Evolutionary conservation across 2,888 invertebrate genomes (phyloP), one percentile per base, ranked within the genome.

Genomic region (Tipula vernalis): DNA sequence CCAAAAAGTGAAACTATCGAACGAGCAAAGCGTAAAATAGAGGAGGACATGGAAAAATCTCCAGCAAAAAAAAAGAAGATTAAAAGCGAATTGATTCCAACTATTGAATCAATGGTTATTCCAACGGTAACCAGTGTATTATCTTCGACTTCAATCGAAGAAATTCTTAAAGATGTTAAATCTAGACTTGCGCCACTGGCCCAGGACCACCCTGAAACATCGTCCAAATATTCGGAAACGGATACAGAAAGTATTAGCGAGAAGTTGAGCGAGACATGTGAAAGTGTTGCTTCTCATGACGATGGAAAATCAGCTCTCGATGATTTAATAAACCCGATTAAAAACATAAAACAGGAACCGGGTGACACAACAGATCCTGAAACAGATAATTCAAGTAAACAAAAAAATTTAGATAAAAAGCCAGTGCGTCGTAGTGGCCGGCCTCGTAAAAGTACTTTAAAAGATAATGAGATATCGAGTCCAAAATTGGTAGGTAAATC

Each of bases 161-260:
- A 85, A 12, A 41, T 42, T 85, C 10, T 85, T n/a, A 42, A 85
- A 41, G 85, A 85, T 39, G 85, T 41, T 85, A 18, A 42, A 41
- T 42, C 85, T 39, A 85, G 85, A 5, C 18, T 85, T 15, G 85
- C 41, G 15, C 85, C 85, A 85, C 6, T 41, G 8, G 85, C 13
- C n/a, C 18, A 87, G 44, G 15, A 87, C 71, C 83, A 51, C 71
- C 85, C 87, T 0, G 87, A 87, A 85, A 86, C 87, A 6, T 91
- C 93, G 89, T 94, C 94, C 83, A 94, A 94, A 90, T 92, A 93
- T 89, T 94, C 94, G 87, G 94, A 90, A 94, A 94, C 89, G 91
- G 94, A 88, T 86, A 87, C 51, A 12, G 86, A 87, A 89, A 94
- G 94, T 90, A 92, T 93, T 90, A 93, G 93, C 87, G 94, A 94